Conservation (phyloP, 2,888 invertebrate species). For the Lagria hirta region DNA sequence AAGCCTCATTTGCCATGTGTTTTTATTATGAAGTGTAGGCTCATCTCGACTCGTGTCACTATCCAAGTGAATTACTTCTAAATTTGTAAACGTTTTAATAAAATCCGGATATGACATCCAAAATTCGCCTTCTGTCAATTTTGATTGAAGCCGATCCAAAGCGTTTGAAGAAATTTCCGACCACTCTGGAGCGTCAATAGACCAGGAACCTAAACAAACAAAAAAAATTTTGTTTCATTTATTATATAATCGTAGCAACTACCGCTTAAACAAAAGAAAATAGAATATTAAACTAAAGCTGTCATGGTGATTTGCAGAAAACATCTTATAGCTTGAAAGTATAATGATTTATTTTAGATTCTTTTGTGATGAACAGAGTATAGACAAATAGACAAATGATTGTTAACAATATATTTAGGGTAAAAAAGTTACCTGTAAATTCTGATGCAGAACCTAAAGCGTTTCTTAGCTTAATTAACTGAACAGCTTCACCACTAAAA, state of each 20-base stretch:
- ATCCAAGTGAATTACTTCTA: slow-evolving; percentile 85
- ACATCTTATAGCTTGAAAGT: no score
- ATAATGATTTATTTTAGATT: no score
- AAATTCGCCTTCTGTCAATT: slow-evolving; percentile 51
- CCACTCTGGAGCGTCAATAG: slow-evolving; percentile 71
- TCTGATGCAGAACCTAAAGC: slow-evolving; percentile 64
- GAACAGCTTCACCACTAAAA: slow-evolving; percentile 68
- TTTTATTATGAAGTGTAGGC: slow-evolving; percentile 72
- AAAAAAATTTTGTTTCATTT: no score
- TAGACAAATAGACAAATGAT: no score
- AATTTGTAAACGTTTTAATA: slow-evolving; percentile 74
- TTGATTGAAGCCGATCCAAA: slow-evolving; percentile 67
- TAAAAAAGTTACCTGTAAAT: no score
- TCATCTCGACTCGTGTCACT: slow-evolving; percentile 85
- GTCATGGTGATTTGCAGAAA: no score
- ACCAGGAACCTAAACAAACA: slow-evolving; percentile 74
- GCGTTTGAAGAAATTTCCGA: slow-evolving; percentile 73
- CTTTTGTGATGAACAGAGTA: no score
- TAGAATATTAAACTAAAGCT: no score
- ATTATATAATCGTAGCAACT: no score
- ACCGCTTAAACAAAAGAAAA: no score
- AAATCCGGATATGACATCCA: slow-evolving; percentile 85
- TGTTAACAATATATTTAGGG: no score
- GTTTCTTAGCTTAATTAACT: slow-evolving; percentile 70
- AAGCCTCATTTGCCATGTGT: slow-evolving; percentile 85